A percentile compares a stretch with the other conserved stretches of the same genome.
Evolutionary conservation across 2,113 vertebrate genomes (phyloP).

Genomic region (Azemiops feae): DNA sequence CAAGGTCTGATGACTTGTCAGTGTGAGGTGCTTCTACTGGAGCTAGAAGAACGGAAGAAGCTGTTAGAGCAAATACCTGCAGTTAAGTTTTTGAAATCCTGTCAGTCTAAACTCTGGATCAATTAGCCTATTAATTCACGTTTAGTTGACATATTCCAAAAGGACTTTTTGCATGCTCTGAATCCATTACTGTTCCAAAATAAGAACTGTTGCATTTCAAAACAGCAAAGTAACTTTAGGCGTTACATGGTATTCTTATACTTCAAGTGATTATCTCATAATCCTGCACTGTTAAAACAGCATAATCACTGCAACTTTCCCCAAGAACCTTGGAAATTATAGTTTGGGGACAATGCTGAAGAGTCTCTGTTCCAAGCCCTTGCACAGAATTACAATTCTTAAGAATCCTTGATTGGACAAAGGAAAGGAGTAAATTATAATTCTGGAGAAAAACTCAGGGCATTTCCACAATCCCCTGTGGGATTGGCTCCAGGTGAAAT

Average conservation of each 20-base stretch:
- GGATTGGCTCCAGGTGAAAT: not conserved
- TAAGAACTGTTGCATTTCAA: not conserved
- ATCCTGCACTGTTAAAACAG: not conserved
- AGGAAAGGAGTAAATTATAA: not conserved
- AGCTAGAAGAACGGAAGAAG: not conserved
- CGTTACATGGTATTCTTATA: not conserved
- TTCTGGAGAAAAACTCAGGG: not conserved
- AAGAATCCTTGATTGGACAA: not conserved
- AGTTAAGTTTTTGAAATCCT: slow-evolving; percentile 19
- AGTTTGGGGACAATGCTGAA: not conserved
- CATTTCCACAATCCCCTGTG: not conserved
- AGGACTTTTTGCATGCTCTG: not conserved
- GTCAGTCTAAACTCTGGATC: slow-evolving; percentile 11
- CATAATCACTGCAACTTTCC: not conserved
- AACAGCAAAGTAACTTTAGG: slow-evolving; percentile 15
- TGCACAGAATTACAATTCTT: not conserved
- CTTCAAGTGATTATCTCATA: not conserved
- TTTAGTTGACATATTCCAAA: not conserved
- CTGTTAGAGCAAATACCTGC: not conserved
- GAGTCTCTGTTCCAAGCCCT: not conserved
- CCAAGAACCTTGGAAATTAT: not conserved
- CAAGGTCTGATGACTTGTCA: slow-evolving; percentile 84
- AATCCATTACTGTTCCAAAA: not conserved
- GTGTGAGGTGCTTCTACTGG: slow-evolving; percentile 70
- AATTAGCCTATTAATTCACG: not conserved